These are phyloP conservation scores for Parapsyche elsis DNA, from an alignment of 1,140 invertebrate genomes.

Conservation along the genomic window DNA sequence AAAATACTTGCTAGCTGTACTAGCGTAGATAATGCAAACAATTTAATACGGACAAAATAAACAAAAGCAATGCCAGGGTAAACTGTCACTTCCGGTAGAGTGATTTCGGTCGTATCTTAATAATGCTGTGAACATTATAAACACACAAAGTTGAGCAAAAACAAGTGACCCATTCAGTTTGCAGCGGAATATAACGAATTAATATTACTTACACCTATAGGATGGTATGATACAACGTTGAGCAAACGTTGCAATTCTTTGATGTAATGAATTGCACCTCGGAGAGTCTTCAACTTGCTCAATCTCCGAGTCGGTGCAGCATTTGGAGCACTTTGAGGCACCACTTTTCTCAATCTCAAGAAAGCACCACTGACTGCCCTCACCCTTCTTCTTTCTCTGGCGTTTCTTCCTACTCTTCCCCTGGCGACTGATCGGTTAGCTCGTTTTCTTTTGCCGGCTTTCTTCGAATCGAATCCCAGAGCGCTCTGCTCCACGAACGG, in stretches of 20 bases:
- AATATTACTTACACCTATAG: background rate
- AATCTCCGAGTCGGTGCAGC: slow-evolving; percentile 37
- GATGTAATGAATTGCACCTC: slow-evolving; percentile 51
- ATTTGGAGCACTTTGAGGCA: slow-evolving; percentile 20
- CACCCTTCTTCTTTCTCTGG: slow-evolving; percentile 50
- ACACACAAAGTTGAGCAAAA: too few species aligned
- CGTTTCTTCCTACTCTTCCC: slow-evolving; percentile 50
- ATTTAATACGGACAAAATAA: too few species aligned
- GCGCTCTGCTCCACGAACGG: background rate
- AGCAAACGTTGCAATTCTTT: slow-evolving; percentile 43
- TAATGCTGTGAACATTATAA: too few species aligned
- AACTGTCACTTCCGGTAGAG: too few species aligned
- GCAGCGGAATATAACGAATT: too few species aligned
- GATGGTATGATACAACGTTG: background rate
- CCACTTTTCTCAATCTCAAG: slow-evolving; percentile 44
- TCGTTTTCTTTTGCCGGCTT: background rate
- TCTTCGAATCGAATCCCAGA: background rate
- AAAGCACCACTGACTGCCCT: slow-evolving; percentile 52
- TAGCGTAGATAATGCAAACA: too few species aligned
- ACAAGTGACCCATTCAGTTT: too few species aligned
- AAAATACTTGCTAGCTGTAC: too few species aligned
- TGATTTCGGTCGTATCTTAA: too few species aligned
- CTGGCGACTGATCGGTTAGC: slow-evolving; percentile 13
- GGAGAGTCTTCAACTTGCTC: slow-evolving; percentile 54
- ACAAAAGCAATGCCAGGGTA: too few species aligned